Evolutionary conservation across 2,888 invertebrate genomes (phyloP).

Genomic region (Anaspis maculata): DNA sequence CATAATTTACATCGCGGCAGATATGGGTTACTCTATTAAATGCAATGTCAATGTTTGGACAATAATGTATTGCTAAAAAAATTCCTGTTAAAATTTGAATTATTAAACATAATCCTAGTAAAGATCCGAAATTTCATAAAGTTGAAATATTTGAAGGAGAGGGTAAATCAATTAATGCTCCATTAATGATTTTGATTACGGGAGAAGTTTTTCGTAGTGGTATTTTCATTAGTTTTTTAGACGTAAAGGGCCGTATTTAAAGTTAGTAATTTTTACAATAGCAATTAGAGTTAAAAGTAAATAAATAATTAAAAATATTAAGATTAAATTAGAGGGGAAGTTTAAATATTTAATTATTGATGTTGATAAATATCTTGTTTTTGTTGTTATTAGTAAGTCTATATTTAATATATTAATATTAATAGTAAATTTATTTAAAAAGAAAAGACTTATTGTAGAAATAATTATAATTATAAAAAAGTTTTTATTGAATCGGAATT

Average conservation of each 20-base stretch:
- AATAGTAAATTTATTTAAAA: conserved; percentile 1
- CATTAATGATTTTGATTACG: conserved; percentile 51
- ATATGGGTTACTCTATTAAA: conserved; percentile 62
- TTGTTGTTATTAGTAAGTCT: conserved; percentile 9
- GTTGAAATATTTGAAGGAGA: conserved; percentile 53
- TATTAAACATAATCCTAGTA: conserved; percentile 54
- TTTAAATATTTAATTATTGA: conserved; percentile 47
- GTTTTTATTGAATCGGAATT: conserved; percentile 9
- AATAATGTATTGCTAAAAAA: conserved; percentile 63
- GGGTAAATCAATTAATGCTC: conserved; percentile 52
- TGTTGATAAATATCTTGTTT: conserved; percentile 23
- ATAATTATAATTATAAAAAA: conserved; percentile 7
- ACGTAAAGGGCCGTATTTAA: conserved; percentile 48
- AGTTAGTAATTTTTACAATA: conserved; percentile 51
- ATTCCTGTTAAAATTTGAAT: conserved; percentile 61
- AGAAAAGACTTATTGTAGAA: not conserved
- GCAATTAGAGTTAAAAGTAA: conserved; percentile 52
- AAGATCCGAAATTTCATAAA: conserved; percentile 63
- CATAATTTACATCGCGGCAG: conserved; percentile 61
- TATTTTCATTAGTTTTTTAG: conserved; percentile 44
- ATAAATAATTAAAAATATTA: conserved; percentile 50
- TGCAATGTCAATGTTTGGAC: conserved; percentile 53
- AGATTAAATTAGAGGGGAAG: conserved; percentile 45
- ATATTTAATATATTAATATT: conserved; percentile 14
- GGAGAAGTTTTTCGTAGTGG: conserved; percentile 44